Evolutionary conservation across 2,797 vertebrate species (phyloP).

Genomic region (Argya squamiceps): DNA sequence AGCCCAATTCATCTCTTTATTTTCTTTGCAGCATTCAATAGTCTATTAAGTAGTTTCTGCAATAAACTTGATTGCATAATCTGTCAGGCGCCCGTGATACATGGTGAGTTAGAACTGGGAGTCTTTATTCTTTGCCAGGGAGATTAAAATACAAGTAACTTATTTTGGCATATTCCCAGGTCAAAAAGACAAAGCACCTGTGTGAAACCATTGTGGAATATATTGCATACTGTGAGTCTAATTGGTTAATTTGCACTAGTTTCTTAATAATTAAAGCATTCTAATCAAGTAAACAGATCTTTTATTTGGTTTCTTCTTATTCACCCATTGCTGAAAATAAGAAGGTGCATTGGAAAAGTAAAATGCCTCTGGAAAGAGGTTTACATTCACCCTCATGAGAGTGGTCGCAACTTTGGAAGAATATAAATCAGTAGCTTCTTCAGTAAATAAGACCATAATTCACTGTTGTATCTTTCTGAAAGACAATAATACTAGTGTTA

Average conservation of each 20-base stretch:
- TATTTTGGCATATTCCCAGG: background rate
- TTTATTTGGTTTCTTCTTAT: background rate
- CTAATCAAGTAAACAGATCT: background rate
- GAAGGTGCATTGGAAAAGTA: background rate
- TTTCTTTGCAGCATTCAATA: conserved; percentile 40
- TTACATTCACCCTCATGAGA: background rate
- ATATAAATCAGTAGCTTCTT: background rate
- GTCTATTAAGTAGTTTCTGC: background rate
- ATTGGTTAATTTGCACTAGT: background rate
- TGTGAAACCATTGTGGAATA: background rate
- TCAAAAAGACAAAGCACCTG: background rate
- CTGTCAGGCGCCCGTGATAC: background rate
- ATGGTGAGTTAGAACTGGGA: background rate
- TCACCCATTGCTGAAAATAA: background rate
- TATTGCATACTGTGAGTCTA: background rate
- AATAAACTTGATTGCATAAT: background rate
- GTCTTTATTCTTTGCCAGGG: background rate
- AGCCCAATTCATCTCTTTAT: background rate
- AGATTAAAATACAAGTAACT: background rate
- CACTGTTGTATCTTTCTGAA: background rate
- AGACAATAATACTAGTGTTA: background rate
- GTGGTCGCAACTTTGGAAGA: background rate
- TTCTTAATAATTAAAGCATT: background rate
- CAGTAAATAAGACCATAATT: background rate
- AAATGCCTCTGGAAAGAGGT: background rate